Base-by-base conservation (phyloP, 1,140 invertebrate genomes). In the Drosophila kohkoa region DNA sequence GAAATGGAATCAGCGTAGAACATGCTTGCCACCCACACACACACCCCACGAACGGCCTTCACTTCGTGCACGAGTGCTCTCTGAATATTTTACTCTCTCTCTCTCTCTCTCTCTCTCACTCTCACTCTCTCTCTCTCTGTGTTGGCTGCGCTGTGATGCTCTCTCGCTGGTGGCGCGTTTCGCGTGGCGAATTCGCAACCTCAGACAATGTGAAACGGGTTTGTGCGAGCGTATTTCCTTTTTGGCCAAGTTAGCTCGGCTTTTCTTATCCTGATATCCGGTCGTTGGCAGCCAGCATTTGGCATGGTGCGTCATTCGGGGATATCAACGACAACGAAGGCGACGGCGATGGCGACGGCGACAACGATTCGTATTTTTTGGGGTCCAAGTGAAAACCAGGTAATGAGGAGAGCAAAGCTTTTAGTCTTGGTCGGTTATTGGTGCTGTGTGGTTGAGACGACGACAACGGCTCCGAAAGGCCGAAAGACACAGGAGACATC, bases 351-450 rank as follows among this genome's bases (percentile, higher is more conserved):
- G 20, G 20, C 30, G 8, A 32, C 45, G 25, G 5, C 25, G 49
- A 1, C 8, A 46, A 55, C 35, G 66, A 20, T 15, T 43, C 41
- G 41, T 57, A 41, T 57, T 55, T 54, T 54, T 41, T 54, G 58
- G 11, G 46, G 75, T 35, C 68, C 63, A 74, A 88, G 81, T 90
- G 83, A 85, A 89, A 85, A 89, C 63, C 85, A 89, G 85, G 85
- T 89, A 89, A 85, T 89, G 83, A 90, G 85, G 66, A 85, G 85
- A 89, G 85, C 81, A 69, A 89, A 89, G 86, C 85, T 89, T 89
- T 89, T 89, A 90, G 85, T 90, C 85, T 89, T 90, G 78, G 68
- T 89, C 85, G 81, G 85, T 89, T 89, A 83, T 89, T 85, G 85
- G 85, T 90, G 86, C 86, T 89, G 85, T 89, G 85, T 90, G 85